Evolutionary conservation across 2,888 invertebrate genomes (phyloP).

Genomic region (Perizoma affinitatum): DNA sequence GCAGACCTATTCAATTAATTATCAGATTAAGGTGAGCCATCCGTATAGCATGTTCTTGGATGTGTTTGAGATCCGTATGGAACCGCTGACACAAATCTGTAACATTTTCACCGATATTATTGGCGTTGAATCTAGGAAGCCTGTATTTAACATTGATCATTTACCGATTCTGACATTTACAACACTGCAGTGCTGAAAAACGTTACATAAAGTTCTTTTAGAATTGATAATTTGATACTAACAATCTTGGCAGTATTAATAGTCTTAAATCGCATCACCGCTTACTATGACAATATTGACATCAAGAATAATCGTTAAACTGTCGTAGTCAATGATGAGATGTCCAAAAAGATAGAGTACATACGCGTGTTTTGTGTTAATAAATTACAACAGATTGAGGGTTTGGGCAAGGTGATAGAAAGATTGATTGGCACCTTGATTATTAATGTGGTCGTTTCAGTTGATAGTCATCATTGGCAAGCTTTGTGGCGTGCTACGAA

Average conservation of each 20-base stretch:
- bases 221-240: conserved; percentile 24
- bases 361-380: conserved; percentile 54
- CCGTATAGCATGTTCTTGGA: conserved; percentile 69
- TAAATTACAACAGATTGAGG: conserved; percentile 64
- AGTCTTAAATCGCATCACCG: conserved; percentile 23
- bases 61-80: conserved; percentile 58
- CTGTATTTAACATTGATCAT: conserved; percentile 34
- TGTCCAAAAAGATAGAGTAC: conserved; percentile 50
- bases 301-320: conserved; percentile 45
- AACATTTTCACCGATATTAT: conserved; percentile 46
- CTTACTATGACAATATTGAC: conserved; percentile 38
- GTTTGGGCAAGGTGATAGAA: conserved; percentile 61
- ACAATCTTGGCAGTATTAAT: conserved; percentile 18
- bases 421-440: conserved; percentile 69
- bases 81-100: conserved; percentile 53
- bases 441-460: conserved; percentile 60
- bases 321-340: conserved; percentile 48
- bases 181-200: conserved; percentile 11
- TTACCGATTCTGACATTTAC: conserved; percentile 17
- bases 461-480: conserved; percentile 67
- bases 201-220: conserved; percentile 15
- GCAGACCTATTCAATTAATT: conserved; percentile 82
- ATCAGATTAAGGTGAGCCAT: conserved; percentile 83
- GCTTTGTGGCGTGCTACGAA: conserved; percentile 39
- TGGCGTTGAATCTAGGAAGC: conserved; percentile 48